phyloP scores from a whole-genome alignment of 53 echinoderm and acorn worm genomes.

The Crossaster papposus region DNA sequence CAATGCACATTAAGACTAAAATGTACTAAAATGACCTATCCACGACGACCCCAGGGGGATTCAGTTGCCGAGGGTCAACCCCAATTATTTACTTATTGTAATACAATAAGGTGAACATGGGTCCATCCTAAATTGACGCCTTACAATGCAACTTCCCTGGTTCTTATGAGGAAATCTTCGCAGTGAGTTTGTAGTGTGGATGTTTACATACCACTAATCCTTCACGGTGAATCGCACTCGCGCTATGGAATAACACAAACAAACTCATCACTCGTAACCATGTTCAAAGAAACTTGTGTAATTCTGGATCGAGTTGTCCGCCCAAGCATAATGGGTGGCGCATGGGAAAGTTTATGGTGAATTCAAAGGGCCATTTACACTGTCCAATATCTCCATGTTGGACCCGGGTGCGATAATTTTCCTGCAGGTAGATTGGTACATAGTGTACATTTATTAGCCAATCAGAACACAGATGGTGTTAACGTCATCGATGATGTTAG shows the following conservation, averaged over 20 bases:
- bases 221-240: constrained; percentile 4
- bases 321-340: not conserved
- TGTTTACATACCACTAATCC: constrained; percentile 38
- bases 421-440: too few relatives aligned
- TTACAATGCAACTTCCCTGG: constrained; percentile 21
- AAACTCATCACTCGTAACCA: too few relatives aligned
- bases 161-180: constrained; percentile 10
- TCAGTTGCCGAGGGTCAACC: not conserved
- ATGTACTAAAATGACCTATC: not conserved
- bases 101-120: not conserved
- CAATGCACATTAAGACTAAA: not conserved
- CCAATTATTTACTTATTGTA: not conserved
- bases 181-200: constrained; percentile 23
- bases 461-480: too few relatives aligned
- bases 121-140: constrained; percentile 44
- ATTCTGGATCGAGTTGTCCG: not conserved
- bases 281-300: not conserved
- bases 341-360: too few relatives aligned
- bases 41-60: not conserved
- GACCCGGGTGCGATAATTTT: too few relatives aligned
- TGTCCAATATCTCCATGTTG: too few relatives aligned
- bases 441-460: too few relatives aligned
- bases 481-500: too few relatives aligned
- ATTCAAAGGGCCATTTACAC: too few relatives aligned
- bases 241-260: not conserved